phyloP scores from a whole-genome alignment of 2,888 invertebrate species.

The Cylloceria caligata region DNA sequence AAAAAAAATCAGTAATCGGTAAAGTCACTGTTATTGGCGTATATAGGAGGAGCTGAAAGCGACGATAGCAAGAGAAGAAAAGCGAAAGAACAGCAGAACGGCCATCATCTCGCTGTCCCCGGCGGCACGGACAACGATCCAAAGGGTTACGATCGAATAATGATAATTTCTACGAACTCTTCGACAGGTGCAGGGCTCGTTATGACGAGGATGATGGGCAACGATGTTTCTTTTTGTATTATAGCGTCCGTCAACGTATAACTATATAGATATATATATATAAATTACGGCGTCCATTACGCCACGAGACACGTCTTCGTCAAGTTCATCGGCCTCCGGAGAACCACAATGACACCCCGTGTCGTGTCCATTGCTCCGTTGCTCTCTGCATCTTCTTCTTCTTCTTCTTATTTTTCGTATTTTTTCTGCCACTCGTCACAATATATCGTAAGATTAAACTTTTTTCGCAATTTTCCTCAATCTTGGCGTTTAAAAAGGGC shows the following conservation, averaged over 20 bases:
- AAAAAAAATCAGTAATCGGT: constrained; percentile 38
- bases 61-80: constrained; percentile 42
- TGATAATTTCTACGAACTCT: constrained; percentile 76
- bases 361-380: not conserved
- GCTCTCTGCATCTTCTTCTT: not conserved
- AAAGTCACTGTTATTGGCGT: constrained; percentile 23
- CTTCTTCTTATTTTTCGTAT: not conserved
- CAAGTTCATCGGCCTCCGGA: constrained; percentile 47
- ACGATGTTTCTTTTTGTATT: constrained; percentile 45
- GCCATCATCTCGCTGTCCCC: constrained; percentile 65
- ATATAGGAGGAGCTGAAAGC: not conserved
- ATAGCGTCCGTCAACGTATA: constrained; percentile 11
- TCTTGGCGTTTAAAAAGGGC: constrained; percentile 7
- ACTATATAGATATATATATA: no score
- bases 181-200: constrained; percentile 75
- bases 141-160: constrained; percentile 76
- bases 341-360: constrained; percentile 19
- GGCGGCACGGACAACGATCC: constrained; percentile 52
- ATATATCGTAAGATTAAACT: not conserved
- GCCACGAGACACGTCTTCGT: constrained; percentile 23
- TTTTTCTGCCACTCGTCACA: not conserved
- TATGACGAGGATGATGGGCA: constrained; percentile 67
- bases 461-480: not conserved
- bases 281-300: not conserved
- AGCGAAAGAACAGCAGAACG: constrained; percentile 55